These are phyloP conservation scores for Charaxes varanes DNA, from an alignment of 1,140 invertebrate genomes.

Conservation along the genomic window DNA sequence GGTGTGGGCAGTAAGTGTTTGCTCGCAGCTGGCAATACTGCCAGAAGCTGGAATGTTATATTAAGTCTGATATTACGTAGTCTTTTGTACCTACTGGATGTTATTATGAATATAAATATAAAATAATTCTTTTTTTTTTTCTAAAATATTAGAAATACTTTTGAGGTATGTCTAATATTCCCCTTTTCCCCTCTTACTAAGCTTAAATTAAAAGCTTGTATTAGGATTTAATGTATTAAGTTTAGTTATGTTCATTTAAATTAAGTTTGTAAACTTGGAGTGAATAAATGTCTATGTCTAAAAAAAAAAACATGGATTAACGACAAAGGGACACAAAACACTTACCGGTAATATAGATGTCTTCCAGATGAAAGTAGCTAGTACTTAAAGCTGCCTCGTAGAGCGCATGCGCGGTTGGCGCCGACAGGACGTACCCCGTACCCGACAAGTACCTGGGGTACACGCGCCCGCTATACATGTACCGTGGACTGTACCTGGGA, in stretches of 20 bases:
- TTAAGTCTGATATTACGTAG: too few species aligned
- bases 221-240: too few species aligned
- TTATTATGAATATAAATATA: conserved; percentile 5
- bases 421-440: conserved; percentile 88
- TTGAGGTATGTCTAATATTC: too few species aligned
- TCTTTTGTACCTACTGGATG: background rate
- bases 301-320: conserved; percentile 8
- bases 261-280: too few species aligned
- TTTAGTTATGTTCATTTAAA: too few species aligned
- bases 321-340: too few species aligned
- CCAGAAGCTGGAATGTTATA: conserved; percentile 87
- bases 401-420: conserved; percentile 78
- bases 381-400: conserved; percentile 81
- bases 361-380: conserved; percentile 86
- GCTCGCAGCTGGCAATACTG: conserved; percentile 92
- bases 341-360: conserved; percentile 89
- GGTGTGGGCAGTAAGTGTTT: conserved; percentile 85
- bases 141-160: too few species aligned
- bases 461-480: conserved; percentile 82
- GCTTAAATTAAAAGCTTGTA: too few species aligned
- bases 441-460: conserved; percentile 92
- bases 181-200: too few species aligned
- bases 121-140: too few species aligned
- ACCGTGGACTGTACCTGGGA: conserved; percentile 83
- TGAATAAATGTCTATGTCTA: too few species aligned